These are phyloP conservation scores for Oryctolagus cuniculus DNA, from an alignment of 2,113 vertebrate species.

Conservation along the genomic window DNA sequence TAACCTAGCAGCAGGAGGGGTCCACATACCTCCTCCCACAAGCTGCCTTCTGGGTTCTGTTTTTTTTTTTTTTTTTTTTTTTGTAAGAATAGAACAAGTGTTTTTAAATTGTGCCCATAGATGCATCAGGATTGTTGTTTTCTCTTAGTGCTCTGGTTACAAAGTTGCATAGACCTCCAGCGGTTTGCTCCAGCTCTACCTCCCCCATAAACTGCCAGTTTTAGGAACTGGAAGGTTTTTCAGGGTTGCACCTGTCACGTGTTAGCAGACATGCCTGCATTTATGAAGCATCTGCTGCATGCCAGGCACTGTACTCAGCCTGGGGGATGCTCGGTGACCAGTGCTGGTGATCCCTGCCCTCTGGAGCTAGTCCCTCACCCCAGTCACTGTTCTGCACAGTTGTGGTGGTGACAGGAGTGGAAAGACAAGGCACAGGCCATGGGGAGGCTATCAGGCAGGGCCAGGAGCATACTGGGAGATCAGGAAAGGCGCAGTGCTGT, in stretches of 20 bases:
- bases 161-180: background rate
- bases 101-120: background rate
- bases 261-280: background rate
- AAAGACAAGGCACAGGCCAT: background rate
- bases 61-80: no score
- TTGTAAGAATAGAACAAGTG: background rate
- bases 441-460: background rate
- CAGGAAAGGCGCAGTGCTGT: background rate
- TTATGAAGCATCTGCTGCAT: background rate
- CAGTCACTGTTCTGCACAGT: background rate
- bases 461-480: background rate
- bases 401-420: background rate
- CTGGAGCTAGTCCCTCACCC: no score
- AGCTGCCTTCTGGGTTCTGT: background rate
- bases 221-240: background rate
- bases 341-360: background rate
- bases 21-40: background rate
- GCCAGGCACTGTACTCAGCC: background rate
- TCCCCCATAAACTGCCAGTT: background rate
- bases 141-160: background rate
- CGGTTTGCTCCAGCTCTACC: background rate
- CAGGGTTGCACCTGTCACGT: background rate
- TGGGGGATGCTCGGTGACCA: background rate
- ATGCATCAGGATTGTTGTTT: accelerated
- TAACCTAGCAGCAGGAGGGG: background rate